Base-by-base conservation (phyloP, 1,140 invertebrate species). In the Drosophila bifasciata region DNA sequence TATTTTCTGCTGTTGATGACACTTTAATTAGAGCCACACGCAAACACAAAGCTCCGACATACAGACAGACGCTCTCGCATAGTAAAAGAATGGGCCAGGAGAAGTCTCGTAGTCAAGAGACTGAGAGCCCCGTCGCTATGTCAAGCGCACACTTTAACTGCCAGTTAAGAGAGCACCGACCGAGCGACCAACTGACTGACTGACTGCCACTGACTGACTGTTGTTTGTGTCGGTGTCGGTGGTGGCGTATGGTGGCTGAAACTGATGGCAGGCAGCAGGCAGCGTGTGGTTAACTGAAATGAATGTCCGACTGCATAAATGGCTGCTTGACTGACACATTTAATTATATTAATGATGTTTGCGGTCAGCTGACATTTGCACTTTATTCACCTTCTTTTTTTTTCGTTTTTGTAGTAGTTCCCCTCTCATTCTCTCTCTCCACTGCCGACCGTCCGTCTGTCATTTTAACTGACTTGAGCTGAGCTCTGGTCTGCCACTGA, bases 321-420 rank as follows among this genome's bases (percentile, higher is more conserved):
- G 83, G 78, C 84, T 68, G 83, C 75, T 79, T 89, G 83, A 90
- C 88, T 90, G 86, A 83, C 86, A 90, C 79, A 84, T 90, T 90
- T 90, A 90, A 90, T 90, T 90, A 90, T 90, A 90, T 90, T 88
- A 90, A 88, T 90, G 88, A 88, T 90, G 77, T 83, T 88, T 83
- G 83, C 88, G 83, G 86, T 90, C 86, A 90, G 76, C 86, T 90
- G 86, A 90, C 86, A 90, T 90, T 90, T 90, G 86, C 88, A 90
- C 86, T 90, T 90, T 84, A 83, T 83, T 79, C 79, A 80, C 79
- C 49, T 79, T 79, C 52, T 75, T 50, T 25, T 28, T 57, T 28
- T 28, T 28, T 28, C 1, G 21, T 25, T 32, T 15, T 8, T 15
- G 13, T 44, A 3, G n/a, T 11, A 11, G 0, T 17, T 41, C 23